phyloP scores from a whole-genome alignment of 2,888 invertebrate species.

The Cerastis leucographa region DNA sequence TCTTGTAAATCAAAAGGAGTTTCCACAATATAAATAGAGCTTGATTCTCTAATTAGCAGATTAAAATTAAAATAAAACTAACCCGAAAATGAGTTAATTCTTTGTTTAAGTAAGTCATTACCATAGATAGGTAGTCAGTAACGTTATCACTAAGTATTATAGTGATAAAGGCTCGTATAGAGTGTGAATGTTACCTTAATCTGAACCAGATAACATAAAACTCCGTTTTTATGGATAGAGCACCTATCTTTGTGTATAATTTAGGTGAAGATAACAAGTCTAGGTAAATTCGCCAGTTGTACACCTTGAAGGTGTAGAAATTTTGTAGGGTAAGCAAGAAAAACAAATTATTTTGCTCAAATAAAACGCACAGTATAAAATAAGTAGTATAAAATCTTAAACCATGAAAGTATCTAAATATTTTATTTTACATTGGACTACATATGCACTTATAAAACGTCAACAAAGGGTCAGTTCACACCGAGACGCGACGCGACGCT shows the following conservation, averaged over 20 bases:
- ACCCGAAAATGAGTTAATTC: background rate
- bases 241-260: slow-evolving; percentile 45
- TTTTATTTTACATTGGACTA: too few species aligned
- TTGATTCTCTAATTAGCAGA: background rate
- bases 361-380: background rate
- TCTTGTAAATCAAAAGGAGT: background rate
- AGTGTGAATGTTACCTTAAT: slow-evolving; percentile 46
- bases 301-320: background rate
- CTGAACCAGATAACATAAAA: slow-evolving; percentile 47
- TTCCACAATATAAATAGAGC: background rate
- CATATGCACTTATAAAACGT: too few species aligned
- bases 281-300: slow-evolving; percentile 12
- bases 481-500: too few species aligned
- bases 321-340: background rate
- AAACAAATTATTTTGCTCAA: background rate
- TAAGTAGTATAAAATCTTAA: background rate
- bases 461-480: too few species aligned
- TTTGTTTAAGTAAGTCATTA: slow-evolving; percentile 40
- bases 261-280: slow-evolving; percentile 55
- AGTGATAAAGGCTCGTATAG: slow-evolving; percentile 27
- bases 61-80: background rate
- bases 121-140: slow-evolving; percentile 6
- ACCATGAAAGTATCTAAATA: background rate
- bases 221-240: slow-evolving; percentile 41
- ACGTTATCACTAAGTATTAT: slow-evolving; percentile 22